Conservation (phyloP, 2,797 vertebrate species). For the Macropus fuliginosus region DNA sequence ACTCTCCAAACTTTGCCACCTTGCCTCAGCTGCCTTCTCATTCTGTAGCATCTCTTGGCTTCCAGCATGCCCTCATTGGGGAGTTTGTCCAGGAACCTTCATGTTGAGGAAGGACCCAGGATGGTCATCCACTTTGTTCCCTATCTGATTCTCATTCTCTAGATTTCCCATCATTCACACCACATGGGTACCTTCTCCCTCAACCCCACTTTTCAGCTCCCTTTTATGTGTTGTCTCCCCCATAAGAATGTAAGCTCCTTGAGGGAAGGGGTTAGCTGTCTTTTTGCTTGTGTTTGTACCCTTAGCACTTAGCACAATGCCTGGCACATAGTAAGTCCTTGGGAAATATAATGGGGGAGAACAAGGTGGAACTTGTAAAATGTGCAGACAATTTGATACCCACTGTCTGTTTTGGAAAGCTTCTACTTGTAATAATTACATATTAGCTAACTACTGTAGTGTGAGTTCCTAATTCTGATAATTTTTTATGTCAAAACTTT, state of each 20-base stretch:
- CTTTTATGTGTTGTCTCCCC: background rate
- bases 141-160: background rate
- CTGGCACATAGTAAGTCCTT: background rate
- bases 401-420: too few relatives aligned
- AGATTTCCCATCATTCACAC: background rate
- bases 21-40: background rate
- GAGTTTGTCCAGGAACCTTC: background rate
- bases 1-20: background rate
- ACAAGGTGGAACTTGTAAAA: too few relatives aligned
- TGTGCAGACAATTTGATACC: too few relatives aligned
- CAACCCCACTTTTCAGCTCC: background rate
- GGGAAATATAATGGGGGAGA: too few relatives aligned
- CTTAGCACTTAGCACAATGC: background rate
- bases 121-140: background rate
- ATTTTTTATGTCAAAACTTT: background rate
- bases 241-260: background rate
- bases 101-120: background rate
- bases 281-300: background rate
- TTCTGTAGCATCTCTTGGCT: background rate
- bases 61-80: background rate
- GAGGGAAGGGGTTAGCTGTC: background rate
- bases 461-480: background rate
- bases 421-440: background rate
- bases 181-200: background rate
- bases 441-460: background rate